Evolutionary conservation across 1,140 invertebrate genomes (phyloP).

Genomic region (Bombus ignitus): DNA sequence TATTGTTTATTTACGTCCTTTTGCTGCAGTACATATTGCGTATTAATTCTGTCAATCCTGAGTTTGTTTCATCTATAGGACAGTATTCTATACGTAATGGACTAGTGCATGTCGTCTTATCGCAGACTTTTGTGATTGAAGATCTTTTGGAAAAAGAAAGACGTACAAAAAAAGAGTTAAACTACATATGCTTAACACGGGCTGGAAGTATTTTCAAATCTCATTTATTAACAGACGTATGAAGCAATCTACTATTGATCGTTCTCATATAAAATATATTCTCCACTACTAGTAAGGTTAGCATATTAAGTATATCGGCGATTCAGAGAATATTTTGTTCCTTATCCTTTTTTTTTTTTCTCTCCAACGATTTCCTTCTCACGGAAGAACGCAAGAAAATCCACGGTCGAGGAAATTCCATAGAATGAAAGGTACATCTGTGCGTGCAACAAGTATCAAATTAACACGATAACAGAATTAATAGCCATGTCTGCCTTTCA

Average conservation of each 20-base stretch:
- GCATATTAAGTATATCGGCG: constrained; percentile 36
- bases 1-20: neutral
- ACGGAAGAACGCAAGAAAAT: neutral
- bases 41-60: constrained; percentile 43
- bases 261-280: constrained; percentile 53
- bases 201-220: constrained; percentile 34
- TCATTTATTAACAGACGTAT: constrained; percentile 50
- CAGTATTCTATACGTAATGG: neutral
- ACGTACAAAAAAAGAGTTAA: neutral
- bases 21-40: constrained; percentile 22
- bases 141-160: neutral
- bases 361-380: neutral
- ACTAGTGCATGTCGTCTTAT: too few species aligned
- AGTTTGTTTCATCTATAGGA: neutral
- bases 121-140: neutral
- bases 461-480: constrained; percentile 41
- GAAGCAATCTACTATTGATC: constrained; percentile 45
- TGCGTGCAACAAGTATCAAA: constrained; percentile 29
- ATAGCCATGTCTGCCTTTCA: constrained; percentile 36
- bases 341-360: neutral
- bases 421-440: constrained; percentile 22
- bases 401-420: neutral
- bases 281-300: constrained; percentile 35
- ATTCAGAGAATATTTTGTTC: constrained; percentile 13
- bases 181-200: constrained; percentile 3